These are phyloP conservation scores for Lasioglossum malachurum DNA, from an alignment of 2,888 invertebrate species.

Conservation along the genomic window DNA sequence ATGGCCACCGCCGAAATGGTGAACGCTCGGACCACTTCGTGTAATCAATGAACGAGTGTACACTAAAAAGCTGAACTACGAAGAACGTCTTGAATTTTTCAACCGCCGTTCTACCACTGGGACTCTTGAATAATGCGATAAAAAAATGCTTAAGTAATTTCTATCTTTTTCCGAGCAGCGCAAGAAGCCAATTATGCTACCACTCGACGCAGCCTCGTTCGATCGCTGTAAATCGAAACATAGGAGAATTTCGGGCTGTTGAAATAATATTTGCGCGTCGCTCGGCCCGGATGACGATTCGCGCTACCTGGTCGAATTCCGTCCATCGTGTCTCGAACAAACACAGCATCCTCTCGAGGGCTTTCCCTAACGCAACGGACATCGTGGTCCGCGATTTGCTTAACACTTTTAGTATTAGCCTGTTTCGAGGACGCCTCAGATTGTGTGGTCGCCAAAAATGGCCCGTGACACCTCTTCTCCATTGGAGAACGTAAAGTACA, in stretches of 20 bases:
- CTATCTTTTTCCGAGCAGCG: background rate
- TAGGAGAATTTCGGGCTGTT: slow-evolving; percentile 47
- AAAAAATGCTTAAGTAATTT: background rate
- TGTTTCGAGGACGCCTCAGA: slow-evolving; percentile 29
- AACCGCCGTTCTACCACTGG: background rate
- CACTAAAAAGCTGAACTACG: background rate
- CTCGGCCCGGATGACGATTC: slow-evolving; percentile 25
- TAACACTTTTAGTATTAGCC: slow-evolving; percentile 35
- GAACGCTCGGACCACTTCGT: background rate
- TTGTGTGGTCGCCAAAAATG: slow-evolving; percentile 13
- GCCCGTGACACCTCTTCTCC: background rate
- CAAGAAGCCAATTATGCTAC: slow-evolving; percentile 10
- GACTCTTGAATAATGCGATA: background rate
- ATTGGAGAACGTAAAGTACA: background rate
- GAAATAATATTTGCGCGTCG: slow-evolving; percentile 60
- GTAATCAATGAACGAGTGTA: background rate
- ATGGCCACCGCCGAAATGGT: slow-evolving; percentile 42
- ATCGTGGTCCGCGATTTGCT: slow-evolving; percentile 46
- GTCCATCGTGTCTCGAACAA: slow-evolving; percentile 51
- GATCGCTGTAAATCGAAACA: slow-evolving; percentile 32
- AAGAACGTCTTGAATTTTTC: background rate
- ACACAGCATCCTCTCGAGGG: slow-evolving; percentile 29
- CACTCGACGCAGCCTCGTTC: background rate
- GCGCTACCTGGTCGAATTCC: slow-evolving; percentile 58
- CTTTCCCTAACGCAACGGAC: slow-evolving; percentile 34